Evolutionary conservation across 2,888 invertebrate genomes (phyloP).

Genomic region (Coremacera marginata): DNA sequence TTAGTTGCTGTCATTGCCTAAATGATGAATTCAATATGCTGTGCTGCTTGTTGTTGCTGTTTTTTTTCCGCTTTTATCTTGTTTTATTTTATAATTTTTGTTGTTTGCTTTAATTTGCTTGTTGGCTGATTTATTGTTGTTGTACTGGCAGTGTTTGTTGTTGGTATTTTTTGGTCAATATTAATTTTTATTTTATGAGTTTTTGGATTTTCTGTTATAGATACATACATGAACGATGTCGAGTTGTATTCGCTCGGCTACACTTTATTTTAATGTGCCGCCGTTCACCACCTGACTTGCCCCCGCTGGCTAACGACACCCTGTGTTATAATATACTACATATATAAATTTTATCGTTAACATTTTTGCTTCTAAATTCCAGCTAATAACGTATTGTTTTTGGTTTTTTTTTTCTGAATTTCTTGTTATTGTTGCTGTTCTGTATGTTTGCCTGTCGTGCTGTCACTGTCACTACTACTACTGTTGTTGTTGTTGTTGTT

Average conservation of each 20-base stretch:
- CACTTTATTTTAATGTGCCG: background rate
- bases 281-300: background rate
- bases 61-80: background rate
- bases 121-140: background rate
- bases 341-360: background rate
- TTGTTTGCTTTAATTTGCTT: conserved; percentile 3
- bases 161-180: conserved; percentile 9
- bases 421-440: background rate
- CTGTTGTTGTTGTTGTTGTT: background rate
- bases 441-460: background rate
- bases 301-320: background rate
- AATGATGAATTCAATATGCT: conserved; percentile 12
- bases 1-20: conserved; percentile 10
- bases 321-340: background rate
- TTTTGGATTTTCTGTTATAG: conserved; percentile 13
- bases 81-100: conserved; percentile 14
- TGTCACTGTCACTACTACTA: background rate
- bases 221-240: background rate
- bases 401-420: background rate
- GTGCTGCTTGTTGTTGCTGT: background rate
- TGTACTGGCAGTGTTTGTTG: no score
- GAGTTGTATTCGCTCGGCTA: background rate
- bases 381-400: conserved; percentile 7
- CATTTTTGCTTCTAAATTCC: conserved; percentile 15
- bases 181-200: conserved; percentile 12